phyloP scores from a whole-genome alignment of 2,113 vertebrate species.

The Cavia aperea region DNA sequence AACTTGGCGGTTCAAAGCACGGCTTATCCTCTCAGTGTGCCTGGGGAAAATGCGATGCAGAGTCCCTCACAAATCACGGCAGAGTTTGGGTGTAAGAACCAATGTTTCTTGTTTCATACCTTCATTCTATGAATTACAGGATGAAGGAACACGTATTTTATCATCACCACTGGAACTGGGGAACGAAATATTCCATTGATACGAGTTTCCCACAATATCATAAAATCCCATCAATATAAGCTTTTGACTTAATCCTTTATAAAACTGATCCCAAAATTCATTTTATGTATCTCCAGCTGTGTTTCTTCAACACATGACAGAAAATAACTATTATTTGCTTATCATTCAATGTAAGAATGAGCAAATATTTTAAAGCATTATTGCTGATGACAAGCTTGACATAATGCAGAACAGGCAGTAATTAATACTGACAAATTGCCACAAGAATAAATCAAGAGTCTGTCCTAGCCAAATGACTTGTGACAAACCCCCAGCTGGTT shows the following conservation, averaged over 20 bases:
- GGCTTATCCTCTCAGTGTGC: neutral
- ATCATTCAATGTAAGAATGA: neutral
- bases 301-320: neutral
- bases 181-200: neutral
- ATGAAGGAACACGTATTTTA: neutral
- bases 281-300: neutral
- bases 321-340: neutral
- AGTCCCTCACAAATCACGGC: neutral
- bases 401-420: neutral
- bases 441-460: neutral
- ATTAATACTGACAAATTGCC: neutral
- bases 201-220: neutral
- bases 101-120: neutral
- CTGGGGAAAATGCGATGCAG: neutral
- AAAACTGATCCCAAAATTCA: neutral
- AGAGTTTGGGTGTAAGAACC: neutral
- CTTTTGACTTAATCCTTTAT: neutral
- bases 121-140: neutral
- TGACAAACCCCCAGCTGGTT: neutral
- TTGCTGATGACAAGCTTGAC: neutral
- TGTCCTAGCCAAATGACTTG: neutral
- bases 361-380: neutral
- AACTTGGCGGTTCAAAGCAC: neutral
- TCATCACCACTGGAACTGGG: neutral
- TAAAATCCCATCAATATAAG: neutral